Evolutionary conservation across 2,888 invertebrate species (phyloP).

Genomic region (Drosophila neonasuta): DNA sequence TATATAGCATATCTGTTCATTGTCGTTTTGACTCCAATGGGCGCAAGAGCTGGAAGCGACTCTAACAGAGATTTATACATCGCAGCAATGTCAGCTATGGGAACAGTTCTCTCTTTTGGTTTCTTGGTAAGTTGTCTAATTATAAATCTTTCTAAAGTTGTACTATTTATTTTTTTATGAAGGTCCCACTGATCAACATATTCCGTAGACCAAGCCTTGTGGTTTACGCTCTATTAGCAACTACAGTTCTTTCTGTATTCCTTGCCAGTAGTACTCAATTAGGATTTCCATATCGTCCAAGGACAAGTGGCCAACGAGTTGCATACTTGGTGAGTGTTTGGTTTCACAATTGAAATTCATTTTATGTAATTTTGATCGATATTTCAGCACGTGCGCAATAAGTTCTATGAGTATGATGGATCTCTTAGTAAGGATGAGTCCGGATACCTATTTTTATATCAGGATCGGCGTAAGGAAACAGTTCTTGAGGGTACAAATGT

Average conservation of each 20-base stretch:
- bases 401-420: constrained; percentile 80
- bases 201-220: constrained; percentile 50
- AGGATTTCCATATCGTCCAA: constrained; percentile 84
- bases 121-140: constrained; percentile 71
- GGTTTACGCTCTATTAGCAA: constrained; percentile 28
- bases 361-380: neutral
- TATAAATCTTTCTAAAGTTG: neutral
- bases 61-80: constrained; percentile 84
- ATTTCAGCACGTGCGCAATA: constrained; percentile 69
- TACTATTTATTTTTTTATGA: neutral
- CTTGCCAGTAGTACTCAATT: constrained; percentile 82
- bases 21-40: constrained; percentile 84
- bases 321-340: constrained; percentile 82
- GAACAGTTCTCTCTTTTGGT: constrained; percentile 75
- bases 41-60: constrained; percentile 83
- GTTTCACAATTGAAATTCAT: neutral
- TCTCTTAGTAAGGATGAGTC: constrained; percentile 81
- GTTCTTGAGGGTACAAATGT: constrained; percentile 50
- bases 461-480: constrained; percentile 78
- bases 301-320: constrained; percentile 83
- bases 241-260: constrained; percentile 27
- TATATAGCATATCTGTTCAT: constrained; percentile 83
- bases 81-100: constrained; percentile 79
- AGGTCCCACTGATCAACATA: constrained; percentile 50
- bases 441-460: constrained; percentile 82